These are phyloP conservation scores for Rhynchotus rufescens DNA, from an alignment of 2,797 vertebrate species.

Conservation along the genomic window DNA sequence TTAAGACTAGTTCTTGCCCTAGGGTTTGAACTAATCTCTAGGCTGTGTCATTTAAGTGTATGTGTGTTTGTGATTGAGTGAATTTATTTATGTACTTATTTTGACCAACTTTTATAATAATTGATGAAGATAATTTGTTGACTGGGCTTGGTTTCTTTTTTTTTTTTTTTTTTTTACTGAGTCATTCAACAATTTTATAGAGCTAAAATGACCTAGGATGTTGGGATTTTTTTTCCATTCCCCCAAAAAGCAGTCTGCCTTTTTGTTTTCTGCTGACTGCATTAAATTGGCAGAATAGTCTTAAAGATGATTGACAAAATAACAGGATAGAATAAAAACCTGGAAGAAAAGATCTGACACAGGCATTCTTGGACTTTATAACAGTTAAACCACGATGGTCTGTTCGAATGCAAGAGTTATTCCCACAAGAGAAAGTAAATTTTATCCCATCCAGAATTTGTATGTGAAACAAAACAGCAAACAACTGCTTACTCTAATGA, in stretches of 20 bases:
- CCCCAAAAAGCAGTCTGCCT: not conserved
- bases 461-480: not conserved
- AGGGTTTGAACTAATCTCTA: not conserved
- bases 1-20: not conserved
- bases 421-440: constrained; percentile 38
- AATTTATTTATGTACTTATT: not conserved
- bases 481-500: not conserved
- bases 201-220: not conserved
- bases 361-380: constrained; percentile 44
- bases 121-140: not conserved
- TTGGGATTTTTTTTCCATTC: not conserved
- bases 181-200: constrained; percentile 18
- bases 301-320: constrained; percentile 64
- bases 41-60: not conserved
- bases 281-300: constrained; percentile 21
- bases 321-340: constrained; percentile 61
- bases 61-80: not conserved
- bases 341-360: constrained; percentile 52
- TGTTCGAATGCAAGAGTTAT: constrained; percentile 19
- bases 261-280: constrained; percentile 58
- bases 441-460: not conserved
- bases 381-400: constrained; percentile 42
- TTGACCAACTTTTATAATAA: not conserved
- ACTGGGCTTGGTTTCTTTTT: not conserved
- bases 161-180: constrained; percentile 37